Base-by-base conservation (phyloP, 1,140 invertebrate species). In the Drosophila lacteicornis region DNA sequence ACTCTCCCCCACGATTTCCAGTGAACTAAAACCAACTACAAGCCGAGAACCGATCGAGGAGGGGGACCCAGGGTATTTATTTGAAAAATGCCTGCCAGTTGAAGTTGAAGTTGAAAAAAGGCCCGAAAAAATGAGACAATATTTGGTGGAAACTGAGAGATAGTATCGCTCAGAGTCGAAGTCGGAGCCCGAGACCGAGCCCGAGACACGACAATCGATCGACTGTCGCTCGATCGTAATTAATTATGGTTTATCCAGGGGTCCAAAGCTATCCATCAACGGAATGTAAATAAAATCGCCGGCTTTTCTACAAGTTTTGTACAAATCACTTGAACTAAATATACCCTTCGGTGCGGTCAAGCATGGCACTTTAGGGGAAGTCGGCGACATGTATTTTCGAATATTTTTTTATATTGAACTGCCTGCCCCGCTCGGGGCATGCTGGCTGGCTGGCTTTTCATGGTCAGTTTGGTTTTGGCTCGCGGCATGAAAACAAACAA, bases 401-500 rank as follows among this genome's bases (percentile, higher is more conserved):
- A 73, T 71, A 42, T 68, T 45, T 42, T 53, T 45, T 62, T 74
- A 55, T 74, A 62, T 74, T 75, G 47, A 74, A 74, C 69, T 74
- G 33, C 53, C 69, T 74, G 33, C 53, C 17, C 51, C 65, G 67
- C 63, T 25, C n/a, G 46, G 30, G 40, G 30, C 62, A 25, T 40
- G 30, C 30, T 33, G 22, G n/a, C 15, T 62, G 70, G 40, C 25
- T 74, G 57, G 47, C 69, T 33, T 67, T 68, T 75, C 71, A 75
- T 75, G 71, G 71, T 75, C 71, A 75, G 71, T 75, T 75, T 75
- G 71, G 70, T 75, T 75, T 75, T 75, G 70, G 70, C 70, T 51
- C 46, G 70, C 70, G 70, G 70, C 71, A 56, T 33, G 47, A 75
- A 75, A 75, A 75, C 70, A 75, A 75, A 75, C 68, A 73, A 74